These are phyloP conservation scores for Limosa lapponica DNA, from an alignment of 2,797 vertebrate genomes.

Conservation along the genomic window DNA sequence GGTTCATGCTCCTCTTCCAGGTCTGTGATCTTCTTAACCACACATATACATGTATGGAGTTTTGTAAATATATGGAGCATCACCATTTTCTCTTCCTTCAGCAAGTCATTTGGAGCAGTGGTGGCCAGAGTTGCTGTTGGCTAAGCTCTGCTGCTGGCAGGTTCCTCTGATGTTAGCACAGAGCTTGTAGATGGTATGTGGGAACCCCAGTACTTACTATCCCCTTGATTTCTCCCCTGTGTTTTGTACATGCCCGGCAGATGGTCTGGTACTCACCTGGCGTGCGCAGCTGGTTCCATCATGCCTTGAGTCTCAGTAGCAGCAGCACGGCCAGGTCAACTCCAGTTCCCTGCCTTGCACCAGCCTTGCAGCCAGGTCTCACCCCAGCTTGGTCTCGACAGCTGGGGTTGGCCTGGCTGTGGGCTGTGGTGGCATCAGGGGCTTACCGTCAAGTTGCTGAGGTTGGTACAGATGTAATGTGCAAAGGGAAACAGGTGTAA, in stretches of 20 bases:
- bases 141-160: neutral
- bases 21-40: neutral
- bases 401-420: neutral
- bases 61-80: neutral
- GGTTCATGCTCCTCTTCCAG: rapidly evolving
- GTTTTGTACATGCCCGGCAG: rapidly evolving
- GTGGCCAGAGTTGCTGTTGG: neutral
- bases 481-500: neutral
- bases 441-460: neutral
- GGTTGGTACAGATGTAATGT: rapidly evolving
- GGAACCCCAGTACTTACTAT: neutral
- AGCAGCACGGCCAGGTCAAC: neutral
- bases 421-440: rapidly evolving
- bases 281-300: neutral
- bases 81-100: neutral
- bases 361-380: neutral
- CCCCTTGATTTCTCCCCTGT: neutral
- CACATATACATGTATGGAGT: rapidly evolving
- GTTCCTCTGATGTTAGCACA: neutral
- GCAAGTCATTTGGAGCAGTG: neutral
- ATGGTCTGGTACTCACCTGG: neutral
- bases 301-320: neutral
- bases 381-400: rapidly evolving
- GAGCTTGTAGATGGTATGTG: rapidly evolving
- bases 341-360: neutral